Evolutionary conservation across 2,797 vertebrate genomes (phyloP).

Genomic region (Argentina silus): DNA sequence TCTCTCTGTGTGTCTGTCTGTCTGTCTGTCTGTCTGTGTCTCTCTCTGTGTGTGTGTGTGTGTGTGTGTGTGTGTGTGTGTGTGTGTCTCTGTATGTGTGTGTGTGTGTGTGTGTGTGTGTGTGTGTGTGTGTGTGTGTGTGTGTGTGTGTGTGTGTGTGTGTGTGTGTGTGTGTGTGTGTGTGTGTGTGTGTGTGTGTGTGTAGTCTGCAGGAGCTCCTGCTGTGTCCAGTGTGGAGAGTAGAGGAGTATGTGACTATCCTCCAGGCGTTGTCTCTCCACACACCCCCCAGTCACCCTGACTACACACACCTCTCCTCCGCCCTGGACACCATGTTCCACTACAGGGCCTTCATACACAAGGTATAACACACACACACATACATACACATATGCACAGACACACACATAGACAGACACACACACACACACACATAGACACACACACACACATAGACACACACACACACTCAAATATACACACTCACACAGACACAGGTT

Average conservation of each 20-base stretch:
- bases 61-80: conserved; percentile 2
- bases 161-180: neutral
- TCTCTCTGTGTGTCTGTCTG: neutral
- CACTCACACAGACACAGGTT: no score
- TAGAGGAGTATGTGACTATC: conserved; percentile 83
- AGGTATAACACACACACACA: conserved; percentile 68
- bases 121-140: neutral
- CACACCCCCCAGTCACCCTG: conserved; percentile 75
- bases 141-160: conserved; percentile 7
- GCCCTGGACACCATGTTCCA: conserved; percentile 72
- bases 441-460: neutral
- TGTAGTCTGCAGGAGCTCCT: conserved; percentile 86
- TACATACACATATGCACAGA: neutral
- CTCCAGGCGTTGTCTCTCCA: conserved; percentile 80
- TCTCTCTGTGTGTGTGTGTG: no score
- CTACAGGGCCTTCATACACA: conserved; percentile 74
- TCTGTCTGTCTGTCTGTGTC: no score
- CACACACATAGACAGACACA: neutral
- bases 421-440: neutral
- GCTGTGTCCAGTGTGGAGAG: conserved; percentile 77
- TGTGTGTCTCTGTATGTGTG: no score
- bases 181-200: conserved; percentile 22
- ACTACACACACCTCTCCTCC: conserved; percentile 72
- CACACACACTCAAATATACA: neutral
- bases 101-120: neutral